Evolutionary conservation across 2,888 invertebrate species (phyloP).

Genomic region (Cerceris ruficornis): DNA sequence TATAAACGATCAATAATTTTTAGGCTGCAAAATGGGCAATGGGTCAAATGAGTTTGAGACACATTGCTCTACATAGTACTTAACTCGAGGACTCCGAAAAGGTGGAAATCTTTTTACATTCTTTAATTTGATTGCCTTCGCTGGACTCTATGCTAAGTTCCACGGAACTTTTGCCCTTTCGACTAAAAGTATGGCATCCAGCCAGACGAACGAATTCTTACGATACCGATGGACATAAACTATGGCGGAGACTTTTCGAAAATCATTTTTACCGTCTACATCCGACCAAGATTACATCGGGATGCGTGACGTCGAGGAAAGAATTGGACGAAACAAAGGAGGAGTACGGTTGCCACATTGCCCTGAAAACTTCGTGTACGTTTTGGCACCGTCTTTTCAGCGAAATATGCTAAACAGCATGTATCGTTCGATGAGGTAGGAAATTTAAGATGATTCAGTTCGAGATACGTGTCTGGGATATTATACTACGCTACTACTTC

Average conservation of each 20-base stretch:
- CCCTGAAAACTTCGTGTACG: too few species aligned
- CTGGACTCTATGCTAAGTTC: neutral
- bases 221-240: neutral
- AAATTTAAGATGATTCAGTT: too few species aligned
- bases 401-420: too few species aligned
- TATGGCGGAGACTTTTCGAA: neutral
- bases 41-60: too few species aligned
- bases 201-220: conserved; percentile 10
- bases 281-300: neutral
- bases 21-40: too few species aligned
- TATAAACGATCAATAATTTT: too few species aligned
- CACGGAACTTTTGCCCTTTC: neutral
- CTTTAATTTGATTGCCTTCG: conserved; percentile 1
- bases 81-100: neutral
- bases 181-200: conserved; percentile 4
- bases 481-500: too few species aligned
- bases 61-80: too few species aligned
- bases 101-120: neutral
- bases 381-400: too few species aligned
- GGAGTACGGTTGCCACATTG: neutral
- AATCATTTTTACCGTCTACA: neutral
- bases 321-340: neutral
- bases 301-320: neutral
- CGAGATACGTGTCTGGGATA: too few species aligned
- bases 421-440: too few species aligned